Evolutionary conservation across 2,888 invertebrate species (phyloP).

Genomic region (Seira sanloemensis): DNA sequence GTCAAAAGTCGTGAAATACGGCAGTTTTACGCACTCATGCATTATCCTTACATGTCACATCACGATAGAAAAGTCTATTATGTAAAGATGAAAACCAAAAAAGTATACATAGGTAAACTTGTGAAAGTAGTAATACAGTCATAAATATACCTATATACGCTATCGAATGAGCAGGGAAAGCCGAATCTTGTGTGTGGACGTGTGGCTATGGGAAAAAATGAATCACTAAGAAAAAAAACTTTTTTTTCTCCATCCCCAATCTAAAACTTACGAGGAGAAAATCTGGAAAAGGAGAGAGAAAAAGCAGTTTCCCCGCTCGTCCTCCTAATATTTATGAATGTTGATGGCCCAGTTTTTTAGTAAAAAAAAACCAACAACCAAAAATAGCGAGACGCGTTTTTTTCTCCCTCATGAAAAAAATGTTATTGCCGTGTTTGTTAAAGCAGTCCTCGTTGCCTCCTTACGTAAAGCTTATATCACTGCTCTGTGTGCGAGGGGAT

Average conservation of each 20-base stretch:
- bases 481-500: neutral
- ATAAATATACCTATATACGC: neutral
- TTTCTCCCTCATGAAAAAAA: neutral
- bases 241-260: constrained; percentile 15
- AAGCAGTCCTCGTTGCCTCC: neutral
- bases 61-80: neutral
- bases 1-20: constrained; percentile 57
- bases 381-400: constrained; percentile 25
- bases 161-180: constrained; percentile 10
- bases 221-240: constrained; percentile 15
- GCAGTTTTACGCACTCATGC: constrained; percentile 59
- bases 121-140: neutral
- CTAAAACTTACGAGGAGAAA: constrained; percentile 4
- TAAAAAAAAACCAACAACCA: constrained; percentile 13
- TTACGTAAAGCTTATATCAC: neutral
- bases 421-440: neutral
- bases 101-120: constrained; percentile 6
- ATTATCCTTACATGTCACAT: constrained; percentile 50
- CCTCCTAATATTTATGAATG: constrained; percentile 44
- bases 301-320: constrained; percentile 19
- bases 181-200: neutral
- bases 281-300: constrained; percentile 10
- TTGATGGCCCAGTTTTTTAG: constrained; percentile 31
- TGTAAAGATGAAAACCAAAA: constrained; percentile 18
- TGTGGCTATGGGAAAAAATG: neutral